phyloP scores from a whole-genome alignment of 2,113 vertebrate species.

The Pterocles orientalis region DNA sequence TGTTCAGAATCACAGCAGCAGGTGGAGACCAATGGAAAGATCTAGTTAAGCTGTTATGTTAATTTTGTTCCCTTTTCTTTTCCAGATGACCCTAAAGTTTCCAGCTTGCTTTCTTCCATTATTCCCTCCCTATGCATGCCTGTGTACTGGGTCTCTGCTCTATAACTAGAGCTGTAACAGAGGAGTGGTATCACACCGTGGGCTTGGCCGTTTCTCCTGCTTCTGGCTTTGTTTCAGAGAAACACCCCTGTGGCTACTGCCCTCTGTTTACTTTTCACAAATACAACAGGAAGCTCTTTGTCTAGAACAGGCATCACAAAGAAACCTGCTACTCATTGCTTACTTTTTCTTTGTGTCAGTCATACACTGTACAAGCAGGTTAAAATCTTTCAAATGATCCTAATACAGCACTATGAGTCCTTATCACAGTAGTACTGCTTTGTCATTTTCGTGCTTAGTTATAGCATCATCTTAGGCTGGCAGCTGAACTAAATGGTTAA shows the following conservation, averaged over 20 bases:
- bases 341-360: not conserved
- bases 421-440: not conserved
- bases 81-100: not conserved
- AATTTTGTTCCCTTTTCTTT: not conserved
- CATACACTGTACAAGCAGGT: not conserved
- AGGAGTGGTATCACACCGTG: fast-evolving
- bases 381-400: not conserved
- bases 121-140: fast-evolving
- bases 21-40: not conserved
- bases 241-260: not conserved
- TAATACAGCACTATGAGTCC: not conserved
- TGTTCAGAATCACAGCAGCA: not conserved
- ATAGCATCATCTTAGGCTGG: not conserved
- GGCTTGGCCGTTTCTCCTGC: not conserved
- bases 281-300: not conserved
- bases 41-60: not conserved
- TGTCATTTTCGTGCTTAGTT: not conserved
- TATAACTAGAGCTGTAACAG: not conserved
- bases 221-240: not conserved
- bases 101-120: not conserved
- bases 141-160: not conserved
- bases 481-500: not conserved
- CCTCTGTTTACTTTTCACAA: not conserved
- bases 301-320: not conserved
- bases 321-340: not conserved